Conservation (phyloP, 2,888 invertebrate genomes). For the Agrochola lychnidis region DNA sequence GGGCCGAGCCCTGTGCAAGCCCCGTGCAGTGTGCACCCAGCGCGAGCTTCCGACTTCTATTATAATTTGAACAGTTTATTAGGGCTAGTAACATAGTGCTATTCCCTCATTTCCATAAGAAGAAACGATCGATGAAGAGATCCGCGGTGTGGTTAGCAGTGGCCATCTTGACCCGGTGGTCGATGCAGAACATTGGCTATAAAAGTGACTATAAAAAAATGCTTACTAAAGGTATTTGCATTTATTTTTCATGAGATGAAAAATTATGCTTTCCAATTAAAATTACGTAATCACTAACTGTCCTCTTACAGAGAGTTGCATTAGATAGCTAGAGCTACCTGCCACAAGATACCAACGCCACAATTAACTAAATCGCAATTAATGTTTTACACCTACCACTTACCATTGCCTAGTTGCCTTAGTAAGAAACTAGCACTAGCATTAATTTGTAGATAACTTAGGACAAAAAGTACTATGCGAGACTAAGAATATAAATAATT, state of each 20-base stretch:
- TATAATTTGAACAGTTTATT: conserved; percentile 41
- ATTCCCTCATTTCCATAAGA: not conserved
- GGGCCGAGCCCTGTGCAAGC: not conserved
- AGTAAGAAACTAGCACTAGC: not conserved
- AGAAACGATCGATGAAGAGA: not conserved
- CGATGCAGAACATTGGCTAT: not conserved
- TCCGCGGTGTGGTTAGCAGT: not conserved
- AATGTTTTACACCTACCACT: not conserved
- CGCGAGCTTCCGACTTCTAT: conserved; percentile 19
- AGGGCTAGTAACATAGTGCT: conserved; percentile 1
- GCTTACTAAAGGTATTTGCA: not conserved
- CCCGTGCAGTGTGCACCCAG: conserved; percentile 31
- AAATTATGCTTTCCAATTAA: not conserved
- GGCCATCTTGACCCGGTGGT: not conserved
- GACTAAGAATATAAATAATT: no score
- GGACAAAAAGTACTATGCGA: not conserved
- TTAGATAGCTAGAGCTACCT: not conserved
- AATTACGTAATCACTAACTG: not conserved
- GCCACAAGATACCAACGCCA: not conserved
- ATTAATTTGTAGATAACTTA: not conserved
- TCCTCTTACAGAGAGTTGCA: not conserved
- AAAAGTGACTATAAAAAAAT: not conserved
- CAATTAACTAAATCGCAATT: not conserved
- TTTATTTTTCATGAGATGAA: not conserved
- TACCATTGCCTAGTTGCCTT: not conserved